Percentiles rank a stretch among this genome's conserved stretches.
phyloP scores from a whole-genome alignment of 2,113 vertebrate genomes.

The Crotalus viridis region DNA sequence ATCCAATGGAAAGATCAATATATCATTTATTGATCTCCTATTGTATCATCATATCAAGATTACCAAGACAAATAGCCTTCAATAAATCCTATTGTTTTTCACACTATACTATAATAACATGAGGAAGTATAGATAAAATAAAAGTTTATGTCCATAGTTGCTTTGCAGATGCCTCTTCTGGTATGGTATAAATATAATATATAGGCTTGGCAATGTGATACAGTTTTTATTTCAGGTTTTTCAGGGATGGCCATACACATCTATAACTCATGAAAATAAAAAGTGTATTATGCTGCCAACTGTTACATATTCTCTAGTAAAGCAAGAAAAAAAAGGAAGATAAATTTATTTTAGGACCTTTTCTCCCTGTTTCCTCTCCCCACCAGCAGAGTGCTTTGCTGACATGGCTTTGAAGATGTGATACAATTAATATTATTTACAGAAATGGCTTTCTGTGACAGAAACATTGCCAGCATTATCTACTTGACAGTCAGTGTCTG shows the following conservation, averaged over 20 bases:
- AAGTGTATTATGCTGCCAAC: slow-evolving; percentile 73
- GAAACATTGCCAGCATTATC: slow-evolving; percentile 24
- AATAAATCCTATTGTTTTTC: slow-evolving; percentile 73
- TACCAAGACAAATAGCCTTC: slow-evolving; percentile 65
- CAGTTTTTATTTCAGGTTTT: slow-evolving; percentile 74
- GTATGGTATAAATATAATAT: slow-evolving; percentile 74
- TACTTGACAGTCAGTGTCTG: slow-evolving; percentile 36
- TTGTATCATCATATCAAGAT: slow-evolving; percentile 45
- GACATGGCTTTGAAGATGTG: slow-evolving; percentile 52
- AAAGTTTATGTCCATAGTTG: slow-evolving; percentile 73
- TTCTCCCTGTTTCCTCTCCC: slow-evolving; percentile 41
- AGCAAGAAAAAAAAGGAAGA: slow-evolving; percentile 67
- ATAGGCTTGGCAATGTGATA: slow-evolving; percentile 70
- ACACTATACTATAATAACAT: slow-evolving; percentile 72
- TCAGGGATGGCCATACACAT: slow-evolving; percentile 69
- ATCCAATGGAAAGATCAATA: slow-evolving; percentile 61
- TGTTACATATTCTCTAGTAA: slow-evolving; percentile 72
- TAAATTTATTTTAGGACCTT: slow-evolving; percentile 66
- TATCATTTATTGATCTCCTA: slow-evolving; percentile 51
- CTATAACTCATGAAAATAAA: slow-evolving; percentile 74
- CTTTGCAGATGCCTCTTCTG: slow-evolving; percentile 72
- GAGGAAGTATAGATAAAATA: slow-evolving; percentile 72
- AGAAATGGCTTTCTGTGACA: slow-evolving; percentile 18
- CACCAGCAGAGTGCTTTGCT: slow-evolving; percentile 54
- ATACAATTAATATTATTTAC: slow-evolving; percentile 49